Percentiles rank a stretch among this genome's conserved stretches.
Evolutionary conservation across 37 sponge, comb jelly and placozoan species (phyloP).

Genomic region (Agelas oroides): DNA sequence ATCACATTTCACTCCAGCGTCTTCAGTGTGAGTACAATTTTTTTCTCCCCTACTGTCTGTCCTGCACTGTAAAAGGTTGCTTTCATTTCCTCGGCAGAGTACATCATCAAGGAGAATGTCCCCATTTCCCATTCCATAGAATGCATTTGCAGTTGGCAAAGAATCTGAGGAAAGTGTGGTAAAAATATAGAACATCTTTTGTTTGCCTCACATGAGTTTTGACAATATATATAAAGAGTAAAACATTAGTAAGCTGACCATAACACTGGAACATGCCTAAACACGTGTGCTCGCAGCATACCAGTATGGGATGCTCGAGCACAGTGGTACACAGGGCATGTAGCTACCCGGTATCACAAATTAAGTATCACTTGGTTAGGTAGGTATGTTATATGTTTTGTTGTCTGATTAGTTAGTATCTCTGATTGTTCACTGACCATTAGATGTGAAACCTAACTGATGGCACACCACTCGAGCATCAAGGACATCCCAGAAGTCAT

Average conservation of each 20-base stretch:
- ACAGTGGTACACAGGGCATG: too few species aligned
- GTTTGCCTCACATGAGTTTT: too few species aligned
- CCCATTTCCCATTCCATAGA: conserved; percentile 10
- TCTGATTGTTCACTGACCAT: conserved; percentile 15
- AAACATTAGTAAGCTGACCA: too few species aligned
- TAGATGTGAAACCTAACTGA: conserved; percentile 46
- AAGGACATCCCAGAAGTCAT: conserved; percentile 50
- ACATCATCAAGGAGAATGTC: conserved; percentile 32
- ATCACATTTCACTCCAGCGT: conserved; percentile 62
- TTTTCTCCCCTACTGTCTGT: background rate
- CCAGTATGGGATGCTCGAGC: too few species aligned
- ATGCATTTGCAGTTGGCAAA: background rate
- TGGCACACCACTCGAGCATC: conserved; percentile 65
- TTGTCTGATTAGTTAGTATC: too few species aligned
- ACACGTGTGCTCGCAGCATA: too few species aligned
- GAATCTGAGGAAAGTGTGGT: background rate
- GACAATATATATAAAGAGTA: too few species aligned
- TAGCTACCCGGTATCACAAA: too few species aligned
- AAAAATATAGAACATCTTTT: too few species aligned
- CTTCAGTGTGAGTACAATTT: conserved; percentile 57
- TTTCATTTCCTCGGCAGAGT: conserved; percentile 7
- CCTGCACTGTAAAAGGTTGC: conserved; percentile 11
- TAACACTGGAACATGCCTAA: too few species aligned
- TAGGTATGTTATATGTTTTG: too few species aligned
- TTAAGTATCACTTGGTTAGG: too few species aligned